A percentile compares a stretch with the other conserved stretches of the same genome.
These are phyloP conservation scores for Vespertilio murinus DNA, from an alignment of 2,797 vertebrate species.

Conservation along the genomic window DNA sequence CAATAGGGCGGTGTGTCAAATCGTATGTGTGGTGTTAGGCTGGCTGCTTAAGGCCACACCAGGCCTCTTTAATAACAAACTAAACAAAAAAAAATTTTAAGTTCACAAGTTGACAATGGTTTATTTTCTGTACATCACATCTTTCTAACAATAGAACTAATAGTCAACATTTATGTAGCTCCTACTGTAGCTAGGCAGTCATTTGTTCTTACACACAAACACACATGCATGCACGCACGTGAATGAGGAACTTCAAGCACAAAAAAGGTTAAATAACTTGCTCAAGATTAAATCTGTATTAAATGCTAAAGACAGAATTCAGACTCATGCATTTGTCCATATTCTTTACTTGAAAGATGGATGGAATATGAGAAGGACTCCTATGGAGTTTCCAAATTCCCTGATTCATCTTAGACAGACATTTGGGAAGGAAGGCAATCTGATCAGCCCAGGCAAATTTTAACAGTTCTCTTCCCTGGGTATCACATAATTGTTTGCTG, in stretches of 20 bases:
- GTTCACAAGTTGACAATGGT: neutral
- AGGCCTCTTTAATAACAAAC: neutral
- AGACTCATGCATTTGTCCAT: neutral
- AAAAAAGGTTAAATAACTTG: neutral
- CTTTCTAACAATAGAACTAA: slow-evolving; percentile 1
- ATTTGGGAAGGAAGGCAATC: neutral
- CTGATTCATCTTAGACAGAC: neutral
- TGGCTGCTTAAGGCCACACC: neutral
- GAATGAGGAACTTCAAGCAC: neutral
- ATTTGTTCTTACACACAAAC: neutral
- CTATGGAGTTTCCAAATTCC: neutral
- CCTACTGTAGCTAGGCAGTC: neutral
- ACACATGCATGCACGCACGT: too few species aligned
- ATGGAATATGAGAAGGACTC: neutral
- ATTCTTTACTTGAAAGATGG: slow-evolving; percentile 15
- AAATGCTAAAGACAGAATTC: neutral
- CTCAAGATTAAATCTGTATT: neutral
- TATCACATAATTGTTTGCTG: neutral
- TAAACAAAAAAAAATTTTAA: neutral
- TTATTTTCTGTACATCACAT: slow-evolving; percentile 30
- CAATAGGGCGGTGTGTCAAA: neutral
- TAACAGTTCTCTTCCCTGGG: neutral
- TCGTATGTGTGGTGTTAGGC: neutral
- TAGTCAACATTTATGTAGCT: neutral
- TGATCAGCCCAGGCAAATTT: neutral